A percentile compares a stretch with the other conserved stretches of the same genome.
Evolutionary conservation across 2,888 invertebrate genomes (phyloP).

Genomic region (Rutpela maculata): DNA sequence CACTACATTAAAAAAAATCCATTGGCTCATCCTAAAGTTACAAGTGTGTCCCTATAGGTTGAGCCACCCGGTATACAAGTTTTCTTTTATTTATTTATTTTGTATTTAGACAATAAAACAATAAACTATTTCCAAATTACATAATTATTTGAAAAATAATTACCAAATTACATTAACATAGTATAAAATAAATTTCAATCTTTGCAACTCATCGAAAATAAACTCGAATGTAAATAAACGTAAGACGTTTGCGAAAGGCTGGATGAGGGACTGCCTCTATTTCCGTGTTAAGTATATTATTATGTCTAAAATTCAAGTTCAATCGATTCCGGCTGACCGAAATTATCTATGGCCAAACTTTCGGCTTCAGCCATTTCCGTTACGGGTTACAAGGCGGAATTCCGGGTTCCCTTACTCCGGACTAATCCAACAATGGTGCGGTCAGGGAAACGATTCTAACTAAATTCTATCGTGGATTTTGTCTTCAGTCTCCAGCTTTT

Average conservation of each 20-base stretch:
- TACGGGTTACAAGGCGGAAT: slow-evolving; percentile 29
- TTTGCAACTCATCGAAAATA: not conserved
- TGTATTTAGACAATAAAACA: too few species aligned
- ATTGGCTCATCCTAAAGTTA: too few species aligned
- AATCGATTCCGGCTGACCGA: slow-evolving; percentile 3
- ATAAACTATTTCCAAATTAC: too few species aligned
- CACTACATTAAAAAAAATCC: too few species aligned
- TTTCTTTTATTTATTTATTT: too few species aligned
- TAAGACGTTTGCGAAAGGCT: not conserved
- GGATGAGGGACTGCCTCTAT: not conserved
- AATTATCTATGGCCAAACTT: slow-evolving; percentile 17
- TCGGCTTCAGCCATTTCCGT: not conserved
- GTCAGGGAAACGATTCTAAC: slow-evolving; percentile 15
- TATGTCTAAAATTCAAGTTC: not conserved
- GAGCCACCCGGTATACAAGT: too few species aligned
- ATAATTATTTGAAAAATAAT: too few species aligned
- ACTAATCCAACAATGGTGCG: slow-evolving; percentile 4
- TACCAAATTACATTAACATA: too few species aligned
- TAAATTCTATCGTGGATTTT: not conserved
- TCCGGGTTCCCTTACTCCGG: slow-evolving; percentile 33
- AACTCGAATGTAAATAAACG: not conserved
- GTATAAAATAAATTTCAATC: too few species aligned
- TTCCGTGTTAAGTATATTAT: not conserved
- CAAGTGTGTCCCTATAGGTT: too few species aligned
- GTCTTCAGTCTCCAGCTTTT: not conserved